phyloP scores from a whole-genome alignment of 2,888 invertebrate genomes.

The Cheilosia urbana region DNA sequence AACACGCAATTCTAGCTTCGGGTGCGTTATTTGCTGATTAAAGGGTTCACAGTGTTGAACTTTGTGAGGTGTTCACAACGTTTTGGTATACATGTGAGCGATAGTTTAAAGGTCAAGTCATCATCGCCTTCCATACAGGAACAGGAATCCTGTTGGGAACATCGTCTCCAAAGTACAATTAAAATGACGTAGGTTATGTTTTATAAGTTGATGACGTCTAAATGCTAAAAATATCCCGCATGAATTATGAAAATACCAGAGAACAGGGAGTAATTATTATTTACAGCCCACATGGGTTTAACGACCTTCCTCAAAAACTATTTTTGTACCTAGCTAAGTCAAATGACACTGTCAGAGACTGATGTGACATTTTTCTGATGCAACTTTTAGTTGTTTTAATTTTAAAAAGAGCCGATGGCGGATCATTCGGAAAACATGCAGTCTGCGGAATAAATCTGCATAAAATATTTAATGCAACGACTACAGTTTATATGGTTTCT shows the following conservation, averaged over 20 bases:
- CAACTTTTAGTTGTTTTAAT: no score
- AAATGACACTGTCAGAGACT: neutral
- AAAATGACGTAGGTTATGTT: neutral
- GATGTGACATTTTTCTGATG: no score
- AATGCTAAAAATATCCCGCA: neutral
- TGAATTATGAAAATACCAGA: neutral
- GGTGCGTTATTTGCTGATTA: conserved; percentile 37
- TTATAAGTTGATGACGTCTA: neutral
- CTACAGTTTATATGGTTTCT: no score
- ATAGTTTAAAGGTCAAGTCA: neutral
- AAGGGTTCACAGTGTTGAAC: conserved; percentile 6
- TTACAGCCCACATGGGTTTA: neutral
- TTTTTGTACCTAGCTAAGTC: neutral
- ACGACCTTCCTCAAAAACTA: neutral
- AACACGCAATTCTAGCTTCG: conserved; percentile 6
- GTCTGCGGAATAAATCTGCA: no score
- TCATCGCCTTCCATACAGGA: neutral
- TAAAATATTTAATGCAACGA: no score
- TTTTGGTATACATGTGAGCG: no score
- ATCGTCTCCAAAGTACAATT: neutral
- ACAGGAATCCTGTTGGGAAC: neutral
- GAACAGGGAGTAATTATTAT: neutral
- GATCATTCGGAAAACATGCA: no score
- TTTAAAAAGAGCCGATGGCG: no score
- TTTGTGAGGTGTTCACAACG: neutral